These are phyloP conservation scores for Acanthurus tractus DNA, from an alignment of 2,797 vertebrate species.

Conservation along the genomic window DNA sequence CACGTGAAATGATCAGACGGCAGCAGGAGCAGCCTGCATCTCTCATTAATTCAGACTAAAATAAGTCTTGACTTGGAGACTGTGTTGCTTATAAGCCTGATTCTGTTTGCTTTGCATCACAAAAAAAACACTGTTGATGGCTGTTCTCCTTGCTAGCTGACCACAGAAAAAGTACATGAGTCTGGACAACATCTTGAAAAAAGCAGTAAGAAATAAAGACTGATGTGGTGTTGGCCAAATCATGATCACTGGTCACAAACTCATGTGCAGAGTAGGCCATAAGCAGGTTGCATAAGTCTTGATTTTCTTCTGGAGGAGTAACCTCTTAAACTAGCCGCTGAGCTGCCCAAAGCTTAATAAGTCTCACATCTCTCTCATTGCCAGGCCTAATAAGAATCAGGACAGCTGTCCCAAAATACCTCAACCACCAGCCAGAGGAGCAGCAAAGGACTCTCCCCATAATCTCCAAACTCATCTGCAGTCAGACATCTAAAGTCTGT, in stretches of 20 bases:
- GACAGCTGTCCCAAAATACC: conserved; percentile 67
- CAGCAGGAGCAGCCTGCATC: conserved; percentile 25
- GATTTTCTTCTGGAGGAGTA: conserved; percentile 38
- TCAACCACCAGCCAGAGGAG: conserved; percentile 34
- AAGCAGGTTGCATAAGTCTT: conserved; percentile 45
- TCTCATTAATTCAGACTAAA: conserved; percentile 16
- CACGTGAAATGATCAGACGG: conserved; percentile 41
- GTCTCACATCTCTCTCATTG: conserved; percentile 73
- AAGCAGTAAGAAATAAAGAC: background rate
- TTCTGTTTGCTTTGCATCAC: conserved; percentile 13
- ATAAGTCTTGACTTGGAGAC: conserved; percentile 19
- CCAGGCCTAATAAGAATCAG: conserved; percentile 67
- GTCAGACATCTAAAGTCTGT: conserved; percentile 36
- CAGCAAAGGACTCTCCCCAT: conserved; percentile 30
- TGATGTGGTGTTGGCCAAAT: conserved; percentile 25
- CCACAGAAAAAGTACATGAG: background rate
- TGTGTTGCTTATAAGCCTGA: conserved; percentile 16
- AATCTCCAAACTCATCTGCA: conserved; percentile 55
- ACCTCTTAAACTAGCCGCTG: conserved; percentile 25
- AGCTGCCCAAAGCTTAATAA: conserved; percentile 61
- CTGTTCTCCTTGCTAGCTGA: background rate
- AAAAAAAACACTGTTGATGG: conserved; percentile 16
- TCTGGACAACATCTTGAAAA: background rate
- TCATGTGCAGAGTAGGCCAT: conserved; percentile 12
- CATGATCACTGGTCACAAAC: conserved; percentile 28